Evolutionary conservation across 1,140 invertebrate genomes (phyloP).

Genomic region (Trachymyrmex septentrionalis): DNA sequence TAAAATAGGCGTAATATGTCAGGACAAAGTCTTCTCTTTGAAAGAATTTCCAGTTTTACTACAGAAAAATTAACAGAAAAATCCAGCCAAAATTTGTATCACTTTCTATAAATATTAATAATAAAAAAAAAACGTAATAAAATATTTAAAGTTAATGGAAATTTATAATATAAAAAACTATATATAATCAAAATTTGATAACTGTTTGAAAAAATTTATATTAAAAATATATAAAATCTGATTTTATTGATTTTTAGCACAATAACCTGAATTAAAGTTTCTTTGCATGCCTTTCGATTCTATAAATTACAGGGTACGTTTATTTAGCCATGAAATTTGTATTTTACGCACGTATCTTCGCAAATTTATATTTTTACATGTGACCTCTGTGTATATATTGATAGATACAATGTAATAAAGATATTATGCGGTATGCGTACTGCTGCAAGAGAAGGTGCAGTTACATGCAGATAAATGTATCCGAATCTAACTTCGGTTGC

Average conservation of each 20-base stretch:
- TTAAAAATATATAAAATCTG: not conserved
- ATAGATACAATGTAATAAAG: slow-evolving; percentile 26
- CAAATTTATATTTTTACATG: slow-evolving; percentile 44
- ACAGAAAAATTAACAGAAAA: too few species aligned
- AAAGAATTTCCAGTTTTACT: not conserved
- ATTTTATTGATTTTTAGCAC: not conserved
- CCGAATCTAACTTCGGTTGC: slow-evolving; percentile 17
- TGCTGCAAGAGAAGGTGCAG: not conserved
- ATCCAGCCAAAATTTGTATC: too few species aligned
- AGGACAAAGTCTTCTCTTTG: too few species aligned
- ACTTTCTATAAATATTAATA: too few species aligned
- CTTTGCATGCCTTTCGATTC: not conserved
- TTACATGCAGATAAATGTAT: slow-evolving; percentile 20
- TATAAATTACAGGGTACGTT: slow-evolving; percentile 28
- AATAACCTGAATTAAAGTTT: slow-evolving; percentile 7
- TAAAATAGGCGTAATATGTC: not conserved
- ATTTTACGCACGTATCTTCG: not conserved
- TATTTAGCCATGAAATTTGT: slow-evolving; percentile 17
- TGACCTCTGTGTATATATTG: slow-evolving; percentile 15
- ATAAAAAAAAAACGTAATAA: too few species aligned
- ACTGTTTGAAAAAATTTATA: not conserved
- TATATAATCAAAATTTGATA: too few species aligned
- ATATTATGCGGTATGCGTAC: slow-evolving; percentile 28
- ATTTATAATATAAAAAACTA: too few species aligned
- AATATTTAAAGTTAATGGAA: too few species aligned